phyloP scores from a whole-genome alignment of 2,888 invertebrate species.

The Ochropleura leucogaster region DNA sequence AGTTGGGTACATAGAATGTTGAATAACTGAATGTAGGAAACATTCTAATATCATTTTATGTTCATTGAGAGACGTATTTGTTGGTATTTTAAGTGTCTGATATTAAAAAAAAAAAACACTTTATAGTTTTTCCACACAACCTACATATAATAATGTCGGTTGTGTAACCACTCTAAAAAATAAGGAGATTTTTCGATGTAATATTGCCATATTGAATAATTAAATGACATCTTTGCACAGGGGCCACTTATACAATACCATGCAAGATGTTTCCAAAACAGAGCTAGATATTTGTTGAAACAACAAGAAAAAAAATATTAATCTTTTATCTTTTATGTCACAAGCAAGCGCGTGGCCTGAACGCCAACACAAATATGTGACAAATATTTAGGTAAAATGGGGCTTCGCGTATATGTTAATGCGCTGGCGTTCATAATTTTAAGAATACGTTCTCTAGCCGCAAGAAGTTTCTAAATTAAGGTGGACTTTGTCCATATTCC shows the following conservation, averaged over 20 bases:
- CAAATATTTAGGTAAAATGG: too few relatives aligned
- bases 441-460: too few relatives aligned
- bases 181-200: too few relatives aligned
- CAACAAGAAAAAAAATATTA: background rate
- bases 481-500: background rate
- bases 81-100: conserved; percentile 42
- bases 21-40: conserved; percentile 71
- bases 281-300: background rate
- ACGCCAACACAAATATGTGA: too few relatives aligned
- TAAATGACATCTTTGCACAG: background rate
- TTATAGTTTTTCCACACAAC: background rate
- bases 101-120: background rate
- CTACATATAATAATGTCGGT: too few relatives aligned
- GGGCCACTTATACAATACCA: conserved; percentile 1
- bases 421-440: background rate
- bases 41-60: conserved; percentile 62
- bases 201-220: background rate
- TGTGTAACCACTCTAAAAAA: too few relatives aligned
- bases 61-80: conserved; percentile 72
- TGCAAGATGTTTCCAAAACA: conserved; percentile 2
- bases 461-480: background rate
- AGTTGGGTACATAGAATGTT: conserved; percentile 76
- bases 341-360: too few relatives aligned
- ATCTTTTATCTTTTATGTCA: too few relatives aligned
- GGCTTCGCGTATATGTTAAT: too few relatives aligned